Conservation (phyloP, 2,113 vertebrate genomes). For the Thermophis baileyi region DNA sequence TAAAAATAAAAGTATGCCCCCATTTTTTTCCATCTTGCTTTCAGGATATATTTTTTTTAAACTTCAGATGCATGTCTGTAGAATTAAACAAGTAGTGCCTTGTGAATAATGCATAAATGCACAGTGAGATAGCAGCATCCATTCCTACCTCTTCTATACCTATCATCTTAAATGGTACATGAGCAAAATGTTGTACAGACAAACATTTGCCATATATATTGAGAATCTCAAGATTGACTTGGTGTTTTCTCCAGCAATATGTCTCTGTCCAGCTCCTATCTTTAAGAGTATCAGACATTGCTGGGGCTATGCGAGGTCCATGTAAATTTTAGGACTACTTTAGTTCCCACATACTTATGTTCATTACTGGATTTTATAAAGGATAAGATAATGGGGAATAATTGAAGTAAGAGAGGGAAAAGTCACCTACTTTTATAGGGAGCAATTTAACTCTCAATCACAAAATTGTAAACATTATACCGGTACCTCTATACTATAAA, state of each 20-base stretch:
- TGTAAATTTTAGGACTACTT: background rate
- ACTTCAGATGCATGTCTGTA: background rate
- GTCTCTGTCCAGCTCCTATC: background rate
- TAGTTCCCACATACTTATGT: background rate
- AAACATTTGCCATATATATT: background rate
- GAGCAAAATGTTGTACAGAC: background rate
- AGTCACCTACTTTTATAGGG: background rate
- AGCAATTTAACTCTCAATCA: background rate
- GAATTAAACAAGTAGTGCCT: background rate
- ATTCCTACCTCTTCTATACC: background rate
- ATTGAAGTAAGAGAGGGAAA: background rate
- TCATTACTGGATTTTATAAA: background rate
- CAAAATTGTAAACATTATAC: background rate
- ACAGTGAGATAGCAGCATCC: background rate
- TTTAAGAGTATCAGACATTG: background rate
- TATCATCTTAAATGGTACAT: background rate
- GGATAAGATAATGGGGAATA: background rate
- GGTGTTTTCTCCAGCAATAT: background rate
- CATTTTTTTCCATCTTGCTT: background rate
- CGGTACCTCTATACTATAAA: background rate
- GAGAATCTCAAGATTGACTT: background rate
- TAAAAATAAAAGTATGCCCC: background rate
- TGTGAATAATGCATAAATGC: background rate
- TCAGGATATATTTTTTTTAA: background rate
- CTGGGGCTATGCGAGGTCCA: background rate